Evolutionary conservation across 1,140 invertebrate genomes (phyloP).

Genomic region (Drosophila seguyi): DNA sequence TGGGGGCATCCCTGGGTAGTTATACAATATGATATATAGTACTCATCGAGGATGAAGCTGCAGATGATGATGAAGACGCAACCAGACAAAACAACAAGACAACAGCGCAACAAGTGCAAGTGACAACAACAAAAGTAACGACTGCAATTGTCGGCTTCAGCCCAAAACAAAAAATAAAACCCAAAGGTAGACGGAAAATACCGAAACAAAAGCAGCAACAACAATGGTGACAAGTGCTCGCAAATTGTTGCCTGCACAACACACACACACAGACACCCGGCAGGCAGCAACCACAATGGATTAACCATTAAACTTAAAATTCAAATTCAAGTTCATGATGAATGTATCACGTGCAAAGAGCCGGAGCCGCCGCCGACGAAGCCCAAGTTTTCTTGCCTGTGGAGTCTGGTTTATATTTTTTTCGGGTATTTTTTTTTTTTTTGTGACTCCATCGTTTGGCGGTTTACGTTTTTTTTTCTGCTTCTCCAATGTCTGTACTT

Average conservation of each 20-base stretch:
- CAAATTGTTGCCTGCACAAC: constrained; percentile 64
- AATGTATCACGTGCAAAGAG: constrained; percentile 84
- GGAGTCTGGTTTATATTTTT: constrained; percentile 39
- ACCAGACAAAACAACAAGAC: neutral
- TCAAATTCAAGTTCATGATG: constrained; percentile 85
- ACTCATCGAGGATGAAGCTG: constrained; percentile 10
- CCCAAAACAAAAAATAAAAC: constrained; percentile 16
- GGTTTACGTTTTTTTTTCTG: constrained; percentile 34
- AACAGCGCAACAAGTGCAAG: constrained; percentile 66
- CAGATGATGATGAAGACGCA: constrained; percentile 16
- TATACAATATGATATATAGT: constrained; percentile 54
- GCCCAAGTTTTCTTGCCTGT: constrained; percentile 46
- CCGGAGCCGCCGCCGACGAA: constrained; percentile 22
- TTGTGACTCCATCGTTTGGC: constrained; percentile 55
- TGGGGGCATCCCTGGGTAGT: constrained; percentile 29
- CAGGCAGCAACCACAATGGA: constrained; percentile 57
- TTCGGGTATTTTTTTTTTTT: constrained; percentile 6
- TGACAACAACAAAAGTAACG: constrained; percentile 48
- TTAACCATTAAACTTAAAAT: constrained; percentile 84
- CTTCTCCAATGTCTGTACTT: constrained; percentile 51
- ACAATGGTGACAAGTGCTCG: constrained; percentile 68
- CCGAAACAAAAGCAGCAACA: constrained; percentile 34
- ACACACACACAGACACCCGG: constrained; percentile 19
- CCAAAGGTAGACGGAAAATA: constrained; percentile 7
- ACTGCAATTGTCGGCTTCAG: constrained; percentile 36